These are phyloP conservation scores for Seriola aureovittata DNA, from an alignment of 2,113 vertebrate species.

Conservation along the genomic window DNA sequence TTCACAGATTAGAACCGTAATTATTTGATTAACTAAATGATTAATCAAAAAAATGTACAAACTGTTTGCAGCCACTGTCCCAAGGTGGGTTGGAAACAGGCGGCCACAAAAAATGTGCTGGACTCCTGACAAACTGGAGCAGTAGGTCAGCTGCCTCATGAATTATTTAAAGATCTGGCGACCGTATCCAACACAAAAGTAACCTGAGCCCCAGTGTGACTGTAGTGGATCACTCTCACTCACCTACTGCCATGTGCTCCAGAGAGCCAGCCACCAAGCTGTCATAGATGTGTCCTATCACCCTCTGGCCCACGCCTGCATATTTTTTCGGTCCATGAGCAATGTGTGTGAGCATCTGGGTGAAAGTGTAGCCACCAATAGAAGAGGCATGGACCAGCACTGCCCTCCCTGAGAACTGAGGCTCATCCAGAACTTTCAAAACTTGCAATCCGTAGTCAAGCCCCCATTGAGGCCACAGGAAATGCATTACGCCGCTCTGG, in stretches of 20 bases:
- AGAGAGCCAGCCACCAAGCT: slow-evolving; percentile 75
- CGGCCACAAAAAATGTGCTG: neutral
- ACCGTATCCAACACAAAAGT: slow-evolving; percentile 33
- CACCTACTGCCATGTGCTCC: slow-evolving; percentile 80
- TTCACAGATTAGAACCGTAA: too few relatives aligned
- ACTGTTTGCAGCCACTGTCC: neutral
- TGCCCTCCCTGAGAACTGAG: slow-evolving; percentile 55
- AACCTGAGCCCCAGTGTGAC: slow-evolving; percentile 44
- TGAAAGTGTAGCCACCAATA: slow-evolving; percentile 79
- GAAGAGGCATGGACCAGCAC: slow-evolving; percentile 74
- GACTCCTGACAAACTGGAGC: slow-evolving; percentile 24
- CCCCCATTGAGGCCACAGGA: slow-evolving; percentile 80
- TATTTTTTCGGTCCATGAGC: slow-evolving; percentile 36
- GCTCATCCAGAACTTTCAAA: slow-evolving; percentile 69
- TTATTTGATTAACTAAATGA: too few relatives aligned
- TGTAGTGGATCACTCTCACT: slow-evolving; percentile 34
- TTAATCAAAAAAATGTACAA: too few relatives aligned
- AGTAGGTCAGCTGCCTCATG: slow-evolving; percentile 30
- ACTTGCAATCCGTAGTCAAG: slow-evolving; percentile 66
- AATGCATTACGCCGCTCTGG: slow-evolving; percentile 68
- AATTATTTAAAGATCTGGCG: slow-evolving; percentile 63
- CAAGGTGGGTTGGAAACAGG: neutral
- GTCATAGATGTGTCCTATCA: slow-evolving; percentile 75
- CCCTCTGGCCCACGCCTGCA: slow-evolving; percentile 39
- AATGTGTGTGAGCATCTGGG: slow-evolving; percentile 70